Percentiles rank a stretch among this genome's conserved stretches.
Evolutionary conservation across 2,797 vertebrate species (phyloP).

Genomic region (Mormyrops boulengeri): DNA sequence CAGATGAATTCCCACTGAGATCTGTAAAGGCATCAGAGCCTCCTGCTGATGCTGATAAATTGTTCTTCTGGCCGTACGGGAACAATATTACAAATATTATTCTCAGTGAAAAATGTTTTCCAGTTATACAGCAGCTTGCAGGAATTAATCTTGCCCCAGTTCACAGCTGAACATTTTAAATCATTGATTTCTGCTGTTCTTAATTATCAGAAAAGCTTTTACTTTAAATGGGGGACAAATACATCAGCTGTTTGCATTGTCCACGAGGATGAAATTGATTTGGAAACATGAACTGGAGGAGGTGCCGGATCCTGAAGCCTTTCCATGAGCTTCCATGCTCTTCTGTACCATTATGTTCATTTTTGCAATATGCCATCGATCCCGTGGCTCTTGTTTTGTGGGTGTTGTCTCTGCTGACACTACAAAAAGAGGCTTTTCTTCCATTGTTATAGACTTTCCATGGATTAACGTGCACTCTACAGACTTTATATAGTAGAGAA

Average conservation of each 20-base stretch:
- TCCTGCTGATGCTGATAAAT: constrained; percentile 55
- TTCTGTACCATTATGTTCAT: constrained; percentile 6
- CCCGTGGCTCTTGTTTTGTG: constrained; percentile 21
- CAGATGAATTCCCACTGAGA: constrained; percentile 58
- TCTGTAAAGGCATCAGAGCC: constrained; percentile 54
- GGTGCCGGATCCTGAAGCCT: constrained; percentile 19
- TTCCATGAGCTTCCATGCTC: constrained; percentile 26
- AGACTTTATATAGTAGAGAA: neutral
- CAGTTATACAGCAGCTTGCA: constrained; percentile 44
- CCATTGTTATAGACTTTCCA: constrained; percentile 1
- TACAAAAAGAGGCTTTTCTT: constrained; percentile 31
- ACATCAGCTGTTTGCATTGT: constrained; percentile 32
- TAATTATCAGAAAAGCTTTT: constrained; percentile 54
- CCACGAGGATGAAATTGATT: constrained; percentile 34
- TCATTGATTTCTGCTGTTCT: constrained; percentile 50
- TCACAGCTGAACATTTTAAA: constrained; percentile 45
- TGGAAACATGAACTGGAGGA: constrained; percentile 32
- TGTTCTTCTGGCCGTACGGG: constrained; percentile 48
- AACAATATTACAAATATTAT: constrained; percentile 50
- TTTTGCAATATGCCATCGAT: constrained; percentile 17
- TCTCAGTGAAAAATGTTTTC: constrained; percentile 50
- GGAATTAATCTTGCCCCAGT: constrained; percentile 52
- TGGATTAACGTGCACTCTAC: neutral
- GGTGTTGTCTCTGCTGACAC: constrained; percentile 17
- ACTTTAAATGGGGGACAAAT: constrained; percentile 40